These are phyloP conservation scores for Coelinius sp. DNA, from an alignment of 2,888 invertebrate genomes.

Conservation along the genomic window DNA sequence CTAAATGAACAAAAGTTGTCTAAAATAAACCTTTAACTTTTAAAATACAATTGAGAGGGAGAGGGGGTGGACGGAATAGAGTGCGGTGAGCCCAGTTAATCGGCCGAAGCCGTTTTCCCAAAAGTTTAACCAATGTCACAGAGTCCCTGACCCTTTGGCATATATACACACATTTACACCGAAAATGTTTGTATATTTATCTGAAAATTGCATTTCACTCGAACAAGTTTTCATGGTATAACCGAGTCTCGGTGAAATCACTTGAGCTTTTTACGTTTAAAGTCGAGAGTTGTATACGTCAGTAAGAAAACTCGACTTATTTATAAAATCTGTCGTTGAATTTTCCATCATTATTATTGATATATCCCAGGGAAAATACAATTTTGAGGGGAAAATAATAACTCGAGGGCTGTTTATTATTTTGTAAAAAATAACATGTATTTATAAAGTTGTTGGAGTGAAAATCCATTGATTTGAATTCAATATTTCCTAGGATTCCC, in stretches of 20 bases:
- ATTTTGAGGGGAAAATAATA: background rate
- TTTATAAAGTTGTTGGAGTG: background rate
- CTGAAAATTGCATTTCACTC: conserved; percentile 24
- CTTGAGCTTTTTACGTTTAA: background rate
- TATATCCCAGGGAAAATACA: too few relatives aligned
- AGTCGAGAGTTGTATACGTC: background rate
- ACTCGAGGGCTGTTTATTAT: background rate
- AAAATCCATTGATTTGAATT: background rate
- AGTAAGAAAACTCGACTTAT: background rate
- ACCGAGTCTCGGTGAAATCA: background rate
- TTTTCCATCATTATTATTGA: background rate
- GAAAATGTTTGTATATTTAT: conserved; percentile 28
- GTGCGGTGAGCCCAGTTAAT: conserved; percentile 29
- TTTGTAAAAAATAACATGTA: background rate
- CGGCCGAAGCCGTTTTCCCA: conserved; percentile 26
- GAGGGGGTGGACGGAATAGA: background rate
- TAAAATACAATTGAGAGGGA: background rate
- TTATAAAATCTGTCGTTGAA: background rate
- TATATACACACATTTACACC: conserved; percentile 19
- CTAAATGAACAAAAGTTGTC: background rate
- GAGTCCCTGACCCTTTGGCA: conserved; percentile 29
- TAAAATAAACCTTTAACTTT: background rate
- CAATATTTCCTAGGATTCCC: background rate
- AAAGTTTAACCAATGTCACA: conserved; percentile 32
- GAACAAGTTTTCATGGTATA: conserved; percentile 25